These are phyloP conservation scores for Gracilinanus agilis DNA, from an alignment of 2,113 vertebrate species.

Conservation along the genomic window DNA sequence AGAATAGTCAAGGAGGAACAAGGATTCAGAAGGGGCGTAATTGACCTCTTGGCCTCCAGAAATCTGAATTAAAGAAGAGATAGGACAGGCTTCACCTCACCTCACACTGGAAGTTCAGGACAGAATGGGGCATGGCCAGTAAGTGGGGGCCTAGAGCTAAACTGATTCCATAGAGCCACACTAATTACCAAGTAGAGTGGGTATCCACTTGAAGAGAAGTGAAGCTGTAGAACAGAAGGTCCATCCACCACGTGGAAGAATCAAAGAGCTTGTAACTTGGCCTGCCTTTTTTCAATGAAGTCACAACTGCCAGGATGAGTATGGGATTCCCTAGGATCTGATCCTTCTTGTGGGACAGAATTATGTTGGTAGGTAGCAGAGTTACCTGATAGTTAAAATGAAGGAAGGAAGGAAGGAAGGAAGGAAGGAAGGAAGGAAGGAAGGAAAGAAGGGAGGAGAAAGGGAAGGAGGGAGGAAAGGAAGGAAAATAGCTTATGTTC, in stretches of 20 bases:
- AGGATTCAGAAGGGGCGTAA: neutral
- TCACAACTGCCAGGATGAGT: no score
- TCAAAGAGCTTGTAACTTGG: neutral
- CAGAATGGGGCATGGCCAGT: neutral
- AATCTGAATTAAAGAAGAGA: neutral
- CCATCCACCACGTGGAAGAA: neutral
- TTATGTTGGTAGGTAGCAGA: no score
- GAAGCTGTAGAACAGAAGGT: neutral
- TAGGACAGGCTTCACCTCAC: neutral
- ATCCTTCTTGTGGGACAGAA: no score
- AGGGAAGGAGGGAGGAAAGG: no score
- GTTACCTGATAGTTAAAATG: no score
- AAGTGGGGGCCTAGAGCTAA: neutral
- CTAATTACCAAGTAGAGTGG: neutral
- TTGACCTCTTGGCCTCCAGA: neutral
- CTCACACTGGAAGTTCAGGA: neutral
- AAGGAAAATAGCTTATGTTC: neutral
- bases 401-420: no score
- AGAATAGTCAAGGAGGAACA: neutral
- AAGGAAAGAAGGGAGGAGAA: no score
- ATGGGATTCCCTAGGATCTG: no score
- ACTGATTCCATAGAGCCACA: neutral
- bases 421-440: no score
- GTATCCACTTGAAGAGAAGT: neutral
- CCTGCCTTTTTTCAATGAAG: neutral